Base-by-base conservation (phyloP, 2,797 vertebrate genomes). In the Xenentodon cancila region DNA sequence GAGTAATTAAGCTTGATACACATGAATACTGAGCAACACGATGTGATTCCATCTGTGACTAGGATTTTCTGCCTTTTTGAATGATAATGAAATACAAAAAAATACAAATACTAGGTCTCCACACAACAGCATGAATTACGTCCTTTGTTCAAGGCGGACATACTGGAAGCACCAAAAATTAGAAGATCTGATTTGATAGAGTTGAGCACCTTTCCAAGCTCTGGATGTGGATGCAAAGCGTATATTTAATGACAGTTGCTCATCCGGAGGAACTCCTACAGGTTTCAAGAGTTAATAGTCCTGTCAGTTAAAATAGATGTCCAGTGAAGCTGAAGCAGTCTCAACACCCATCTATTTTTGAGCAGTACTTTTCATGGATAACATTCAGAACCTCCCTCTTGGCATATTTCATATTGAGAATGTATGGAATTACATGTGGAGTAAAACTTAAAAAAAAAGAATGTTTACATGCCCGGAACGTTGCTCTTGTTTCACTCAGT, bases 301-400 rank as follows among this genome's bases (percentile, higher is more conserved):
- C 49, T 82, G 80, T 86, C 81, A 80, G 59, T 7, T 12, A 47
- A 61, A 79, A 84, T 78, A 63, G 64, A 82, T 59, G 70, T 27
- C 25, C 18, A 48, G 25, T 13, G 47, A 49, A 9, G 55, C 60
- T 43, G 45, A 27, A 5, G 46, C 32, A 70, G 47, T 61, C 21
- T 55, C n/a, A 37, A 27, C 34, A 45, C 46, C 45, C 63, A 56
- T 9, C 8, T 2, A 75, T 76, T 73, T 65, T 84, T 75, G 0
- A 63, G 44, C 46, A 9, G 40, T 56, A 7, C 48, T 63, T 81
- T 65, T 71, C 58, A 76, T 57, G 58, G 55, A 59, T 50, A 61
- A 32, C 37, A 21, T 48, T 60, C 72, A 37, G 51, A n/a, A 44
- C 16, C 16, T 32, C 3, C 5, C 48, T 68, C 40, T 58, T 66